phyloP scores from a whole-genome alignment of 2,113 vertebrate species.

The Apodemus sylvaticus region DNA sequence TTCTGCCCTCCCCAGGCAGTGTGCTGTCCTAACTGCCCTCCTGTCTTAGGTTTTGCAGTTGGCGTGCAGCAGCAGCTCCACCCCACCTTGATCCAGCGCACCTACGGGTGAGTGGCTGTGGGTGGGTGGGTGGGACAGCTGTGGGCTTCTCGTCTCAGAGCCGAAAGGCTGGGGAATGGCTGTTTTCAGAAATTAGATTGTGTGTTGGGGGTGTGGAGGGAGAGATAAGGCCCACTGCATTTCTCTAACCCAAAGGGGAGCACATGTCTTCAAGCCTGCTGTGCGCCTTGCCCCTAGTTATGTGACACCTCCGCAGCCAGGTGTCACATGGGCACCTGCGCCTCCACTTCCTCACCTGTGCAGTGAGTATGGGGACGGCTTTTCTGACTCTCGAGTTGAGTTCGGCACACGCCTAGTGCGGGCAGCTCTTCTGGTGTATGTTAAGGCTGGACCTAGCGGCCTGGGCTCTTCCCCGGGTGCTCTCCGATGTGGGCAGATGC shows the following conservation, averaged over 20 bases:
- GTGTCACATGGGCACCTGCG: not conserved
- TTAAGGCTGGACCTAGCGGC: not conserved
- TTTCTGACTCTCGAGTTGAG: not conserved
- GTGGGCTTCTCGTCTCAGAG: slow-evolving; percentile 48
- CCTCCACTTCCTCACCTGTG: not conserved
- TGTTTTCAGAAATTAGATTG: not conserved
- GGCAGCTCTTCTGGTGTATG: rapidly evolving
- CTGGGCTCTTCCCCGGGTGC: not conserved
- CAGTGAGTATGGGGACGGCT: not conserved
- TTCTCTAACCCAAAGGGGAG: not conserved
- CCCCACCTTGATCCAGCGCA: slow-evolving; percentile 96
- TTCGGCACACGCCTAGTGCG: rapidly evolving
- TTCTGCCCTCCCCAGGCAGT: too few relatives aligned
- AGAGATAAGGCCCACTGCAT: rapidly evolving
- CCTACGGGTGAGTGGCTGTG: slow-evolving; percentile 93
- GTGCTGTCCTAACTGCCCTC: not conserved
- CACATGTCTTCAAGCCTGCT: not conserved
- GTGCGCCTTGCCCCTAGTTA: rapidly evolving
- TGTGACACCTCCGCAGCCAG: not conserved
- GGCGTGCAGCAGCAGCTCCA: slow-evolving; percentile 97
- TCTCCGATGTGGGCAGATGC: slow-evolving; percentile 33
- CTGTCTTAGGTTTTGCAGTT: slow-evolving; percentile 91
- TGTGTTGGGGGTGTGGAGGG: not conserved
- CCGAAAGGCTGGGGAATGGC: not conserved
- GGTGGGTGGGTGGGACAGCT: not conserved